phyloP scores from a whole-genome alignment of 2,113 vertebrate species.

The Nerophis lumbriciformis region DNA sequence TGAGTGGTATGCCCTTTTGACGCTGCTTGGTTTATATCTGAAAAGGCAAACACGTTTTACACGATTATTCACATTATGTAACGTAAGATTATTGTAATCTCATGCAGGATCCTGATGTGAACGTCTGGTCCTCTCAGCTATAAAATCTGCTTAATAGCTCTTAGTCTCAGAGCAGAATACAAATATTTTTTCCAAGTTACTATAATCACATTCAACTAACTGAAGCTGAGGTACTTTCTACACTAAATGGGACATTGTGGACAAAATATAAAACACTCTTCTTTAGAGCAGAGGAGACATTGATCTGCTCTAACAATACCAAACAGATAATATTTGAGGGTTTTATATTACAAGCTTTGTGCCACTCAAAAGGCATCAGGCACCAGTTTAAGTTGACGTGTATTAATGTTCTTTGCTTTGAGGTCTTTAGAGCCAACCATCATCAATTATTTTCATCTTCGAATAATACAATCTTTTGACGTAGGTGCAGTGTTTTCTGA shows the following conservation, averaged over 20 bases:
- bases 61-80: constrained; percentile 9
- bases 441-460: not conserved
- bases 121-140: constrained; percentile 13
- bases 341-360: not conserved
- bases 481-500: not conserved
- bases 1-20: not conserved
- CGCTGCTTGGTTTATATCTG: constrained; percentile 3
- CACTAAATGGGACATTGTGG: not conserved
- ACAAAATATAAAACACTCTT: constrained; percentile 10
- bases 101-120: constrained; percentile 17
- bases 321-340: constrained; percentile 9
- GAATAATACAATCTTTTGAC: not conserved
- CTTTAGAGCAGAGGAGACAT: constrained; percentile 14
- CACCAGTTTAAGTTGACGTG: constrained; percentile 19
- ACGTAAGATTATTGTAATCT: constrained; percentile 41
- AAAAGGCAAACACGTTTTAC: constrained; percentile 19
- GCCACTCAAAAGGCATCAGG: constrained; percentile 39
- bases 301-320: constrained; percentile 16
- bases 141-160: constrained; percentile 9
- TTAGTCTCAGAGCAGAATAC: constrained; percentile 8
- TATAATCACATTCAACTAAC: too few species aligned
- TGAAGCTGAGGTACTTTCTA: too few species aligned
- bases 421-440: constrained; percentile 4
- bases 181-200: constrained; percentile 11
- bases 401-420: constrained; percentile 16